These are phyloP conservation scores for Glyphotaelius pellucidus DNA, from an alignment of 2,888 invertebrate genomes.

Conservation along the genomic window DNA sequence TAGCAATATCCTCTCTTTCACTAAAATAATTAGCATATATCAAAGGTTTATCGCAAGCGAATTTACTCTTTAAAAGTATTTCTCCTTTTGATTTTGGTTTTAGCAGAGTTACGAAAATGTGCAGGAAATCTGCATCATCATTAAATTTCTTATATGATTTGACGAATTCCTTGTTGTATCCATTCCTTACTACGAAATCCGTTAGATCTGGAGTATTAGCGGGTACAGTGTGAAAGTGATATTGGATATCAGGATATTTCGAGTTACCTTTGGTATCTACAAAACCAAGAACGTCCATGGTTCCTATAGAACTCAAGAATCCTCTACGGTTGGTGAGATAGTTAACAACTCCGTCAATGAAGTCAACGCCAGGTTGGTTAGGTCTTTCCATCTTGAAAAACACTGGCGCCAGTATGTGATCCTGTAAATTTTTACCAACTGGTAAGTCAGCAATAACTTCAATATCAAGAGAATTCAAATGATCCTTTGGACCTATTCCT, in stretches of 20 bases:
- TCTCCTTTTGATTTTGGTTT: constrained; percentile 82
- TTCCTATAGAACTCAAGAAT: constrained; percentile 80
- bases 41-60: constrained; percentile 80
- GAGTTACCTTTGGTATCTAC: constrained; percentile 79
- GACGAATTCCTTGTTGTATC: constrained; percentile 61
- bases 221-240: constrained; percentile 63
- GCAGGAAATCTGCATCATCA: constrained; percentile 70
- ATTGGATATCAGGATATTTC: constrained; percentile 71
- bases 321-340: constrained; percentile 70
- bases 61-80: constrained; percentile 80
- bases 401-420: constrained; percentile 75
- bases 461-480: constrained; percentile 70
- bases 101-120: constrained; percentile 71
- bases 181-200: constrained; percentile 57
- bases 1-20: constrained; percentile 74
- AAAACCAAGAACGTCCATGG: constrained; percentile 82
- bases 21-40: constrained; percentile 79
- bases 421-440: constrained; percentile 77
- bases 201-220: constrained; percentile 73
- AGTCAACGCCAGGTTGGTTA: not conserved
- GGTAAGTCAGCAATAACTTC: constrained; percentile 71
- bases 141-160: constrained; percentile 69
- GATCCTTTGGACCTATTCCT: constrained; percentile 73
- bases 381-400: constrained; percentile 63
- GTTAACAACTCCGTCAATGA: not conserved